These are phyloP conservation scores for Mythimna vitellina DNA, from an alignment of 2,888 invertebrate species.

Conservation along the genomic window DNA sequence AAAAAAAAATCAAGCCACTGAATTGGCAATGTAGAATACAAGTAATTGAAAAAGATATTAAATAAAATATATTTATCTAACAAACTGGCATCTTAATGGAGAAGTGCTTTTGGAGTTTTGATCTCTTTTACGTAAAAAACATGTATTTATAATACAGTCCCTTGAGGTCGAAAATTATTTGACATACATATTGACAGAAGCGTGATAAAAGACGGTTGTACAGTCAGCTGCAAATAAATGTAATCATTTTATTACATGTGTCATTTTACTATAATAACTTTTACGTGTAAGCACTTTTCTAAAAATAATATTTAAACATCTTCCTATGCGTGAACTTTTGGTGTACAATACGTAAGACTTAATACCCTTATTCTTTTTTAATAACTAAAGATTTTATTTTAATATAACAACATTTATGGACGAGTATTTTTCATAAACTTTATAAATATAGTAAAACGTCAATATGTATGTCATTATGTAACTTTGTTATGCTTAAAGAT, in stretches of 20 bases:
- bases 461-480: constrained; percentile 45
- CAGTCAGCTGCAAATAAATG: neutral
- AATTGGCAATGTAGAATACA: neutral
- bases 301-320: neutral
- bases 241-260: neutral
- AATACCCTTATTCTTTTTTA: neutral
- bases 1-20: neutral
- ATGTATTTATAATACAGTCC: constrained; percentile 3
- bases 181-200: constrained; percentile 42
- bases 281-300: neutral
- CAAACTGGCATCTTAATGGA: neutral
- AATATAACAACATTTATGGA: constrained; percentile 34
- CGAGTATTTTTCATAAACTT: constrained; percentile 11
- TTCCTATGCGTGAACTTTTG: neutral
- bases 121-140: neutral
- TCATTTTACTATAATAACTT: neutral
- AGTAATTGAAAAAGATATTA: neutral
- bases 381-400: constrained; percentile 6
- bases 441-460: constrained; percentile 7
- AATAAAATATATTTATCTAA: neutral
- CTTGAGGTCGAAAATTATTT: constrained; percentile 18
- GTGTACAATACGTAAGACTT: neutral
- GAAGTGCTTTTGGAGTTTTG: neutral
- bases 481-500: neutral
- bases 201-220: neutral